A percentile compares a stretch with the other conserved stretches of the same genome.
phyloP scores from a whole-genome alignment of 2,113 vertebrate genomes.

The Sphaerodactylus townsendi region DNA sequence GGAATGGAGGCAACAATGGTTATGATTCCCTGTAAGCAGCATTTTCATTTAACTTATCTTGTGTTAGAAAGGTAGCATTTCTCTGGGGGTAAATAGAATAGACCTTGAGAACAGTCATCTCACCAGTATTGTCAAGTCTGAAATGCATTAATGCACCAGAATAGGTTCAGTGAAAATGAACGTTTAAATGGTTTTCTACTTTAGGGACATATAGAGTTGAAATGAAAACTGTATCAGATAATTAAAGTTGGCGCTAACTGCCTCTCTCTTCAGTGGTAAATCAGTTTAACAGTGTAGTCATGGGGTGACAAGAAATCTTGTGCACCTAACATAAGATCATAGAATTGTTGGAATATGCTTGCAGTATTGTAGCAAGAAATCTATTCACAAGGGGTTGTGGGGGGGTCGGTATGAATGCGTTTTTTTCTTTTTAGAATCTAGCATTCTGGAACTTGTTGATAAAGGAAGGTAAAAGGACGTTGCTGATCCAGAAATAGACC shows the following conservation, averaged over 20 bases:
- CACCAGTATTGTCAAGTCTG: conserved; percentile 5
- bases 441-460: background rate
- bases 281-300: conserved; percentile 1
- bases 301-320: background rate
- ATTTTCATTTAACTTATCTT: background rate
- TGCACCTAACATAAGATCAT: background rate
- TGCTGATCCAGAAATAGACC: background rate
- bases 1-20: background rate
- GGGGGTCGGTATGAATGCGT: too few species aligned
- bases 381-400: too few species aligned
- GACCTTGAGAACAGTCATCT: background rate
- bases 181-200: conserved; percentile 1
- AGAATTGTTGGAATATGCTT: background rate
- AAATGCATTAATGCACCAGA: conserved; percentile 3
- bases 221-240: background rate
- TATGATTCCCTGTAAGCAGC: background rate
- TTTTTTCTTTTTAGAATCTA: background rate
- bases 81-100: conserved; percentile 18
- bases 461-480: too few species aligned
- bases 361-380: background rate
- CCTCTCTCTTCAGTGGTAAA: background rate
- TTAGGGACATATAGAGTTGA: background rate
- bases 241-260: background rate
- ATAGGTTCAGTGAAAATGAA: background rate
- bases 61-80: conserved; percentile 19